phyloP scores from a whole-genome alignment of 2,797 vertebrate genomes.

The Schizopygopsis pylzovi region DNA sequence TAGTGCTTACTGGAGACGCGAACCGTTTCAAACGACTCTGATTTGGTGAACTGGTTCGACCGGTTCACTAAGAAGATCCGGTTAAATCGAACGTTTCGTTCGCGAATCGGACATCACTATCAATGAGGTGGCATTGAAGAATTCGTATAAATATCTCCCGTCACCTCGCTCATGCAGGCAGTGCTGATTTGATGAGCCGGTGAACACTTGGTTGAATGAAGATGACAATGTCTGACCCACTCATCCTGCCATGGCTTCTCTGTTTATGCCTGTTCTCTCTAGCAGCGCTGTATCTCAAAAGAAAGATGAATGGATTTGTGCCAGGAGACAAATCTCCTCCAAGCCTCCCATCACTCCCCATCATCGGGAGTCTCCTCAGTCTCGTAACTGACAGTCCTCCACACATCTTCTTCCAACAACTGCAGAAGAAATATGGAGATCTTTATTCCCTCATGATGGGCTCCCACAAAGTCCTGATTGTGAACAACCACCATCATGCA shows the following conservation, averaged over 20 bases:
- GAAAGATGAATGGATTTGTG: constrained; percentile 56
- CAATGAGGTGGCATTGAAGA: constrained; percentile 77
- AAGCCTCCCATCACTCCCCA: constrained; percentile 82
- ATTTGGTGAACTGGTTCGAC: no score
- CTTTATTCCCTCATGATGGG: constrained; percentile 90
- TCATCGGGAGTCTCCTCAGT: constrained; percentile 91
- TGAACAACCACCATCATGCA: constrained; percentile 87
- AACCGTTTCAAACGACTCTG: no score
- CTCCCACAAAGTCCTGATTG: constrained; percentile 79
- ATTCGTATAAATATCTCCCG: constrained; percentile 68
- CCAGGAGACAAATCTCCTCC: constrained; percentile 70
- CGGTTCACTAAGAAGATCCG: no score
- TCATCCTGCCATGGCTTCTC: constrained; percentile 70
- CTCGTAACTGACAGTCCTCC: constrained; percentile 77
- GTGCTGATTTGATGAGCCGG: constrained; percentile 14
- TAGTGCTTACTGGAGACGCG: no score
- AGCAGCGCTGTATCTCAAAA: constrained; percentile 67
- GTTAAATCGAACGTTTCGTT: no score
- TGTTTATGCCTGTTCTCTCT: constrained; percentile 66
- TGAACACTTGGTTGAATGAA: constrained; percentile 21
- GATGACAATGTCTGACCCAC: constrained; percentile 1
- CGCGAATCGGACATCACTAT: no score
- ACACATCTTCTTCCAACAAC: constrained; percentile 84
- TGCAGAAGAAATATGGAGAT: constrained; percentile 86
- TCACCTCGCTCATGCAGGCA: constrained; percentile 20